Base-by-base conservation (phyloP, 2,888 invertebrate species). In the Tachina lurida region DNA sequence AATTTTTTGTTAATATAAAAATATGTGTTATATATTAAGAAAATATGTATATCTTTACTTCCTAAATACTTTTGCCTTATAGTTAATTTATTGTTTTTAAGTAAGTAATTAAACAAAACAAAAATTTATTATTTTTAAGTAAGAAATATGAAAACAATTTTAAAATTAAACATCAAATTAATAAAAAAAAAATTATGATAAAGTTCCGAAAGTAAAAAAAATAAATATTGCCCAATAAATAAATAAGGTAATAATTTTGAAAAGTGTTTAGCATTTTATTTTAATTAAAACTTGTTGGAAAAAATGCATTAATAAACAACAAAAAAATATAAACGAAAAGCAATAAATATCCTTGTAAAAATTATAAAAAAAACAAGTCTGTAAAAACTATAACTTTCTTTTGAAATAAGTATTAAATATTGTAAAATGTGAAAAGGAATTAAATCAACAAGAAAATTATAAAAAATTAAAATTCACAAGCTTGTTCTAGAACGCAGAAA, bases 1-100 rank as follows among this genome's bases (percentile, higher is more conserved):
- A n/a, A 68, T 45, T 67, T 83, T 83, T 39, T 74, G 15, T 67
- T 68, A 47, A 73, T 54, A 22, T 41, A 62, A 73, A 56, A 52
- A 68, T 78, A 74, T 80, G 12, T 86, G 70, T 84, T 84, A 81
- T 84, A 58, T 54, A 49, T 47, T 65, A 49, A 68, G 63, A 74
- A 74, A 60, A 75, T 67, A 63, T 77, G 19, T 70, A 67, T 70
- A 70, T 86, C 58, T 86, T 76, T 56, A 82, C 84, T 88, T 88
- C 89, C 89, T 88, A 87, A 81, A 88, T 88, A 87, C 83, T 87
- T 88, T 89, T 89, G 89, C 88, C 89, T 89, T 89, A 89, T 86
- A 83, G 82, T 84, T 86, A 84, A 78, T 87, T 87, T 87, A 76
- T 82, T 56, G 67, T 70, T 84, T 80, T 77, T 73, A 58, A 82